Evolutionary conservation across 2,888 invertebrate species (phyloP).

Genomic region (Dendrolimus pini): DNA sequence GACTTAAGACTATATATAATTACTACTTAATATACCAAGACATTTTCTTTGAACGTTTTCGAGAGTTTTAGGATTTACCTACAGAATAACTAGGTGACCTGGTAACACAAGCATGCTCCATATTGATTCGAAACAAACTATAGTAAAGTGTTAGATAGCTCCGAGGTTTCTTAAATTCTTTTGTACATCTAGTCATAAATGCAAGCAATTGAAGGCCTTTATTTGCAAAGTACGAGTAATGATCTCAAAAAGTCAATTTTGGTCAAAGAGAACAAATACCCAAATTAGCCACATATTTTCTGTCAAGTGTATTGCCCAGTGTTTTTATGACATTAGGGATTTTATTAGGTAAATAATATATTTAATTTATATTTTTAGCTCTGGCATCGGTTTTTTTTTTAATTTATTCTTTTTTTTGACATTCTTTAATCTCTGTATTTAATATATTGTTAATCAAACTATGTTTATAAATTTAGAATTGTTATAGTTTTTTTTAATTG

Average conservation of each 20-base stretch:
- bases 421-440: too few relatives aligned
- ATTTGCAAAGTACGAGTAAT: neutral
- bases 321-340: too few relatives aligned
- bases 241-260: neutral
- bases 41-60: neutral
- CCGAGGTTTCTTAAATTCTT: neutral
- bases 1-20: too few relatives aligned
- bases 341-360: too few relatives aligned
- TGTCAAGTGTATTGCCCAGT: neutral
- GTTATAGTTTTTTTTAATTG: too few relatives aligned
- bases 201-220: neutral
- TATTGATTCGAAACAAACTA: neutral
- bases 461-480: too few relatives aligned
- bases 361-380: too few relatives aligned
- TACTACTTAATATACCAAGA: too few relatives aligned
- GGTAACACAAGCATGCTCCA: neutral
- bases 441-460: too few relatives aligned
- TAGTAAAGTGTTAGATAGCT: neutral
- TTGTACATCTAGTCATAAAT: neutral
- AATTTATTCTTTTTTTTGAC: too few relatives aligned
- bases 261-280: slow-evolving; percentile 1
- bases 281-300: slow-evolving; percentile 1
- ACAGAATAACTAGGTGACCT: neutral
- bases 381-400: too few relatives aligned
- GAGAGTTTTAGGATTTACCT: neutral